Base-by-base conservation (phyloP, 2,797 vertebrate species). In the Lindbergichthys nudifrons region DNA sequence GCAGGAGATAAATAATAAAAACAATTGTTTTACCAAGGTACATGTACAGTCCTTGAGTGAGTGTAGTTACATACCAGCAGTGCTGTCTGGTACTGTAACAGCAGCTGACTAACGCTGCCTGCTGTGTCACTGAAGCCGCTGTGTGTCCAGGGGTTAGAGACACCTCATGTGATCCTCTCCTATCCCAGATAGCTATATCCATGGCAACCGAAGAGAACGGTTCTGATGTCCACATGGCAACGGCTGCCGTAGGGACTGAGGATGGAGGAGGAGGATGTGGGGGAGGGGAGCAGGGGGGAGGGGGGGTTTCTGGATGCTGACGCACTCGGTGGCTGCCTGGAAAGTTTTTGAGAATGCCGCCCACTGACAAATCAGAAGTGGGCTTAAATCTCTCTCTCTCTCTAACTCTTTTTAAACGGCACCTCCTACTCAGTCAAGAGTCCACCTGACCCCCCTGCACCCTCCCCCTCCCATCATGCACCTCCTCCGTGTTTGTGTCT, bases 141-240 rank as follows among this genome's bases (percentile, higher is more conserved):
- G 70, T 62, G 65, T 65, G 70, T 86, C 77, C 81, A 73, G 79
- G 70, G 86, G 85, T 85, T 79, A 85, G 81, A 85, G 82, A 84
- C 79, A 73, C 78, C 76, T 82, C 70, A 53, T 80, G 88, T 83
- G 81, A 79, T 84, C 69, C 65, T 81, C 68, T 73, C 70, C 79
- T 47, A 60, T 63, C 76, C 86, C 77, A 43, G 77, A 84, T 65
- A 82, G 70, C 78, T 67, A 66, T 90, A 79, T 73, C 87, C 88
- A 90, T 87, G 88, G 87, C 79, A 89, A 92, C 89, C 45, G 15
- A 70, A 79, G 78, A 5, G 45, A 84, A 73, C 42, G 53, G 73
- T 81, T 73, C 70, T 47, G 70, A 86, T 79, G 87, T 92, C 90
- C 83, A 86, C 91, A 91, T 91, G 89, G 89, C 88, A 91, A 93